A percentile compares a stretch with the other conserved stretches of the same genome.
Conservation (phyloP, 2,113 vertebrate genomes). For the Cottus gobio region DNA sequence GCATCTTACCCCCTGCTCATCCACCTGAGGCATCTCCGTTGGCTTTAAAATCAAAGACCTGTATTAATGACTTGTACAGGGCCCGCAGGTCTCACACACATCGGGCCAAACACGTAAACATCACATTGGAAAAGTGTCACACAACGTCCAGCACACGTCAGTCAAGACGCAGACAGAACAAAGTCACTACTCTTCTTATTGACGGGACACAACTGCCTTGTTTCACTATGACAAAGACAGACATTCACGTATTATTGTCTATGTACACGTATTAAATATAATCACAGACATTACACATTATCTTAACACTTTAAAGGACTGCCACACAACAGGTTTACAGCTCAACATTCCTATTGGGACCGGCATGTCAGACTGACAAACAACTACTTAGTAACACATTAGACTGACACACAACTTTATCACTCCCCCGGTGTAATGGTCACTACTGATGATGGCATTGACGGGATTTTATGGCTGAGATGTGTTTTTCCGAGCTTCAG, state of each 20-base stretch:
- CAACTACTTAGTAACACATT: slow-evolving; percentile 59
- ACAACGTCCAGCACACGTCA: slow-evolving; percentile 46
- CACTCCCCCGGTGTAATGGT: slow-evolving; percentile 66
- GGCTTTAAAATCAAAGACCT: slow-evolving; percentile 95
- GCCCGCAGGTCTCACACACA: slow-evolving; percentile 58
- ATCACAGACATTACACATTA: slow-evolving; percentile 52
- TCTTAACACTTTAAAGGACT: slow-evolving; percentile 56
- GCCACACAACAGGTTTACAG: slow-evolving; percentile 58
- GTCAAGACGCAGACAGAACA: slow-evolving; percentile 69
- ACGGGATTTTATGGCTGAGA: slow-evolving; percentile 46
- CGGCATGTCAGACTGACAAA: slow-evolving; percentile 63
- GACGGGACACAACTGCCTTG: slow-evolving; percentile 56
- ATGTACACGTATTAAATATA: slow-evolving; percentile 17
- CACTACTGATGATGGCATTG: slow-evolving; percentile 46
- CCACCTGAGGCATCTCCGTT: slow-evolving; percentile 98
- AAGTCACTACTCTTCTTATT: slow-evolving; percentile 63
- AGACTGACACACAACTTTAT: slow-evolving; percentile 78
- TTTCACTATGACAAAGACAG: slow-evolving; percentile 56
- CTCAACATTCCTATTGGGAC: slow-evolving; percentile 61
- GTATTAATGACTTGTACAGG: slow-evolving; percentile 81
- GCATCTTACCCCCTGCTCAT: slow-evolving; percentile 98
- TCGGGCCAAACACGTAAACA: slow-evolving; percentile 56
- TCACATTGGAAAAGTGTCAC: slow-evolving; percentile 55
- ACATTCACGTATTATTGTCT: slow-evolving; percentile 56
- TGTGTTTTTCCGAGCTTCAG: slow-evolving; percentile 31